phyloP scores from a whole-genome alignment of 30 jellyfish, hydroid and myxozoan genomes.

The Morbakka virulenta region DNA sequence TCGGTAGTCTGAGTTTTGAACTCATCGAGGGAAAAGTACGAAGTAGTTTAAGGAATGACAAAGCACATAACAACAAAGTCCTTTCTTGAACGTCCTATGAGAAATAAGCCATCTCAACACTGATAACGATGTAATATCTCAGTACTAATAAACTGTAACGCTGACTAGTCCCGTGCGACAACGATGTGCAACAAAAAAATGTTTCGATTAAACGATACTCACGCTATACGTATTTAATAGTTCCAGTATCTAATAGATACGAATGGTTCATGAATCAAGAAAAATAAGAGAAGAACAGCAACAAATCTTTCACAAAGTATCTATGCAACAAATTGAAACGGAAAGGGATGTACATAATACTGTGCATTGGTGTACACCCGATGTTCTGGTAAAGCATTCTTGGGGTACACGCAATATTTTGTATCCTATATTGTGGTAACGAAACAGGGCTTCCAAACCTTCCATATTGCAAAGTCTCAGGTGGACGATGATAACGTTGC shows the following conservation, averaged over 20 bases:
- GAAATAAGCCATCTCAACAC: too few relatives aligned
- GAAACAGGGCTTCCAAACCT: conserved; percentile 14
- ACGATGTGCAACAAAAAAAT: not conserved
- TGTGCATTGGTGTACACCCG: not conserved
- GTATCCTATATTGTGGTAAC: conserved; percentile 4
- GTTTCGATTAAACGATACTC: not conserved
- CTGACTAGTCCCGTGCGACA: not conserved
- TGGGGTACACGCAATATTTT: conserved; percentile 7
- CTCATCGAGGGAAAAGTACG: too few relatives aligned
- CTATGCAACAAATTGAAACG: conserved; percentile 1
- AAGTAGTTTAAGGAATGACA: too few relatives aligned
- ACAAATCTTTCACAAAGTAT: not conserved
- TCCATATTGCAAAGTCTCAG: conserved; percentile 2
- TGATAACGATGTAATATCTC: conserved; percentile 3
- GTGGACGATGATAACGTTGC: conserved; percentile 20
- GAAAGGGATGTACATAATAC: conserved; percentile 1
- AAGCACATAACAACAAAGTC: too few relatives aligned
- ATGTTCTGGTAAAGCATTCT: not conserved
- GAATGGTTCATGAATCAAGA: not conserved
- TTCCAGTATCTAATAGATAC: conserved; percentile 5
- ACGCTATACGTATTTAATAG: conserved; percentile 8
- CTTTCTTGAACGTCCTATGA: too few relatives aligned
- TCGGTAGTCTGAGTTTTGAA: too few relatives aligned
- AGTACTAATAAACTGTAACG: not conserved
- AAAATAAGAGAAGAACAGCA: not conserved